Base-by-base conservation (phyloP, 2,113 vertebrate genomes). In the Tragelaphus scriptus region DNA sequence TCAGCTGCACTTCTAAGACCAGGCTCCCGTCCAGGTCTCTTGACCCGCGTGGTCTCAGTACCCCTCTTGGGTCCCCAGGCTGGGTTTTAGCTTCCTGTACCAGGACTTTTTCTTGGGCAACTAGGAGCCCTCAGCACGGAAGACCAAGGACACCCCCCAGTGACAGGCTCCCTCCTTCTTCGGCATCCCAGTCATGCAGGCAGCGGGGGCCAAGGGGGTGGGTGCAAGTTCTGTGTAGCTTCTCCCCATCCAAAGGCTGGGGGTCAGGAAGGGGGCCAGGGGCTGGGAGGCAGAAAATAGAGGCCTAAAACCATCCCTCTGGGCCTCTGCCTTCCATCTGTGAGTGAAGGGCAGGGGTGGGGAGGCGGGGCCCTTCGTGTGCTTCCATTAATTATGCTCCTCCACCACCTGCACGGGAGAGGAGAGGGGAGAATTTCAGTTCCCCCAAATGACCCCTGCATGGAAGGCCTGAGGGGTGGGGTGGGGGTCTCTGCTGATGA, bases 331-430 rank as follows among this genome's bases (percentile, higher is more conserved):
- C 32, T 56, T 36, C n/a, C 23, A 19, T 8, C 84, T 61, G 10
- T 12, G 2, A 51, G 59, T 13, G n/a, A 44, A 40, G 36, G 26
- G 26, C 36, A 4, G 23, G 2, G 1, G 19, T 21, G 16, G 21
- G 1, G 2, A 49, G 65, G 3, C 2, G 16, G 23, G 23, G 28
- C 17, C 26, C 36, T 89, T n/a, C 11, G 1, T 16, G 53, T 2
- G 19, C 26, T 56, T 4, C 3, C 55, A 47, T 49, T 65, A 26
- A n/a, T 58, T n/a, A 28, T 10, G 36, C 55, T 21, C 21, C 12
- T 23, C 28, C 56, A 32, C 7, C 1, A 9, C 47, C 19, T 14
- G 3, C 26, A 26, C 7, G 16, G 53, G 65, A 44, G 5, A 4
- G 68, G 19, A 17, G 15, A 28, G 71, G 28, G 71, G 40, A 2